Percentiles rank a stretch among this genome's conserved stretches.
phyloP scores from a whole-genome alignment of 2,113 vertebrate species.

The Bubalus kerabau region DNA sequence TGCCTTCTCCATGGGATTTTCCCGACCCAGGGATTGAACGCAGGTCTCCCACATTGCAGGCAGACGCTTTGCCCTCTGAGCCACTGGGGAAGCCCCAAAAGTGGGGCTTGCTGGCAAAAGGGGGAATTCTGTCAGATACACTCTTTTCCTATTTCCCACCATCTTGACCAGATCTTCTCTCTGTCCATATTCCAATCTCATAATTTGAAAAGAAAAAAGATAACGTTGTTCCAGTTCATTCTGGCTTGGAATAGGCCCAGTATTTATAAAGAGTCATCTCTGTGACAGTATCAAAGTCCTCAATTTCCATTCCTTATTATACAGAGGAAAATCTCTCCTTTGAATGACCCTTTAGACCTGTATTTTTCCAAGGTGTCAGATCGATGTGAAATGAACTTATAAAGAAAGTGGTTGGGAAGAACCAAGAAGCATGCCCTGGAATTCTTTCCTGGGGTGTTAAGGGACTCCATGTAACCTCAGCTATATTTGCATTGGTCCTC shows the following conservation, averaged over 20 bases:
- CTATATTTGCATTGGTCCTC: neutral
- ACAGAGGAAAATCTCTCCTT: slow-evolving; percentile 13
- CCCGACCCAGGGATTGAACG: neutral
- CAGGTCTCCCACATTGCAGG: neutral
- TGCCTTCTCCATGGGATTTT: neutral
- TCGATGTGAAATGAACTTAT: slow-evolving; percentile 29
- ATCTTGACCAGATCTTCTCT: neutral
- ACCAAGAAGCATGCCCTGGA: neutral
- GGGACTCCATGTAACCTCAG: neutral
- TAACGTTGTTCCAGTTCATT: slow-evolving; percentile 51
- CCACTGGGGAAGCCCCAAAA: neutral
- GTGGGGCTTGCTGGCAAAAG: neutral
- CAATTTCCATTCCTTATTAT: slow-evolving; percentile 21
- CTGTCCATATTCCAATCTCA: neutral
- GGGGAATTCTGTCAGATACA: neutral
- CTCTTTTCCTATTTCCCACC: neutral
- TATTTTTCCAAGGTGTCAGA: slow-evolving; percentile 49
- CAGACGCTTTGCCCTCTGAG: neutral
- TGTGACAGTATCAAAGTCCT: slow-evolving; percentile 24
- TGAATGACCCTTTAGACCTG: neutral
- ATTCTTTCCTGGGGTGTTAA: neutral
- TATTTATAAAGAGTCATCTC: slow-evolving; percentile 47
- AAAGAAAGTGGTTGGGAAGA: slow-evolving; percentile 34
- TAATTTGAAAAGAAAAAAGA: slow-evolving; percentile 52
- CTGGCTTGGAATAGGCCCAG: slow-evolving; percentile 23